phyloP scores from a whole-genome alignment of 2,888 invertebrate genomes.

The Cryptocephalus moraei region DNA sequence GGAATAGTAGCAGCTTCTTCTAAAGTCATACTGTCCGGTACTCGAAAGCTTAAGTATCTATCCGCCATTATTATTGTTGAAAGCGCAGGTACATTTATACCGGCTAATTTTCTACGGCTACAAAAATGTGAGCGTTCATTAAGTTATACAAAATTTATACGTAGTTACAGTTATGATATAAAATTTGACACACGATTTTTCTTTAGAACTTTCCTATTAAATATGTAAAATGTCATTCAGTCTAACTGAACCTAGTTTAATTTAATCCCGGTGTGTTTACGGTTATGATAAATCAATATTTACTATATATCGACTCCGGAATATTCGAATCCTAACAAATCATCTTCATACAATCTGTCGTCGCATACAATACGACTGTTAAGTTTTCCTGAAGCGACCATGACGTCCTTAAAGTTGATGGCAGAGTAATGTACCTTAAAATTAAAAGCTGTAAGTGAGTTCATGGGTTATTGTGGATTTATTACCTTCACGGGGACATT shows the following conservation, averaged over 20 bases:
- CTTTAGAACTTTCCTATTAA: too few relatives aligned
- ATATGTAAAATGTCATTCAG: too few relatives aligned
- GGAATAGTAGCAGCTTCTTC: conserved; percentile 52
- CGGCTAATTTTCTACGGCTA: too few relatives aligned
- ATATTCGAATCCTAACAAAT: conserved; percentile 58
- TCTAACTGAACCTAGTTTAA: too few relatives aligned
- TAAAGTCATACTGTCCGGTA: conserved; percentile 45
- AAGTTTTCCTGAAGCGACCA: conserved; percentile 65
- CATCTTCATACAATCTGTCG: conserved; percentile 52
- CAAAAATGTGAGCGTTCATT: too few relatives aligned
- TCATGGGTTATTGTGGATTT: neutral
- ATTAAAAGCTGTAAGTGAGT: too few relatives aligned
- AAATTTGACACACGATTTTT: too few relatives aligned
- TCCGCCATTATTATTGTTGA: conserved; percentile 35
- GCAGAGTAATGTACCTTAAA: conserved; percentile 50
- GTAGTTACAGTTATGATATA: too few relatives aligned
- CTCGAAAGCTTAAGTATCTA: conserved; percentile 44
- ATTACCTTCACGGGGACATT: neutral
- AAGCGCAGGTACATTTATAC: too few relatives aligned
- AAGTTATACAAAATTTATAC: too few relatives aligned
- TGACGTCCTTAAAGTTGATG: conserved; percentile 88
- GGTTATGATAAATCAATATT: too few relatives aligned
- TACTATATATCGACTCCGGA: conserved; percentile 43
- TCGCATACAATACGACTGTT: conserved; percentile 68
- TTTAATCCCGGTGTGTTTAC: too few relatives aligned